Conservation (phyloP, 2,113 vertebrate genomes). For the Paratilapia polleni region DNA sequence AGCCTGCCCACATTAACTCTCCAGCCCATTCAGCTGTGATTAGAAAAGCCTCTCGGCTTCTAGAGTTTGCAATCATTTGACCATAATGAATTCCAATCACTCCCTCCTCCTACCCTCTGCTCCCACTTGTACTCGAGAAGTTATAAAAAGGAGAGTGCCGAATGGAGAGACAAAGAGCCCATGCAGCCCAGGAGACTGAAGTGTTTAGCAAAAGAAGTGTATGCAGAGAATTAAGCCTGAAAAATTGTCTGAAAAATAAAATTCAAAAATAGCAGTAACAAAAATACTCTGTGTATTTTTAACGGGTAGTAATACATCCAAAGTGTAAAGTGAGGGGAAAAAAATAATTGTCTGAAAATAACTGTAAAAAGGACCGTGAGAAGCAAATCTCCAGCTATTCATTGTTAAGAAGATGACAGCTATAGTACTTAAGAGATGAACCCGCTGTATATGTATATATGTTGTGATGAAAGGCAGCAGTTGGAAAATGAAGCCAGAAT, state of each 20-base stretch:
- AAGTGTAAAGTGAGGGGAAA: neutral
- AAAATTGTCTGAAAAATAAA: conserved; percentile 8
- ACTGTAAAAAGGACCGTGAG: neutral
- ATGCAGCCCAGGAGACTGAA: conserved; percentile 39
- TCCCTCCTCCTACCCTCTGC: conserved; percentile 73
- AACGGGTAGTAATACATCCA: neutral
- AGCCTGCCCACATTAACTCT: conserved; percentile 74
- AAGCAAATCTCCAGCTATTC: neutral
- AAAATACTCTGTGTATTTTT: neutral
- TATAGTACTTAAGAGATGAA: neutral
- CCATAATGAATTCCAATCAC: conserved; percentile 84
- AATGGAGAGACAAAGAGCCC: conserved; percentile 56
- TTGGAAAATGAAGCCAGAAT: neutral
- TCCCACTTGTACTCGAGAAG: conserved; percentile 72
- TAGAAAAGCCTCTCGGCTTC: conserved; percentile 81
- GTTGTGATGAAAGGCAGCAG: neutral
- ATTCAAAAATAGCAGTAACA: neutral
- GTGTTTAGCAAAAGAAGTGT: conserved; percentile 38
- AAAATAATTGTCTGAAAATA: neutral
- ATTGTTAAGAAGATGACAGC: neutral
- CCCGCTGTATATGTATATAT: neutral
- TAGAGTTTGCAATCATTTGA: conserved; percentile 85
- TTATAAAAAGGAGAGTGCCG: conserved; percentile 59
- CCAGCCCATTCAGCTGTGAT: conserved; percentile 80
- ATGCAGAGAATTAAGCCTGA: conserved; percentile 2